phyloP scores from a whole-genome alignment of 2,797 vertebrate species.

The Ambastaia sidthimunki region DNA sequence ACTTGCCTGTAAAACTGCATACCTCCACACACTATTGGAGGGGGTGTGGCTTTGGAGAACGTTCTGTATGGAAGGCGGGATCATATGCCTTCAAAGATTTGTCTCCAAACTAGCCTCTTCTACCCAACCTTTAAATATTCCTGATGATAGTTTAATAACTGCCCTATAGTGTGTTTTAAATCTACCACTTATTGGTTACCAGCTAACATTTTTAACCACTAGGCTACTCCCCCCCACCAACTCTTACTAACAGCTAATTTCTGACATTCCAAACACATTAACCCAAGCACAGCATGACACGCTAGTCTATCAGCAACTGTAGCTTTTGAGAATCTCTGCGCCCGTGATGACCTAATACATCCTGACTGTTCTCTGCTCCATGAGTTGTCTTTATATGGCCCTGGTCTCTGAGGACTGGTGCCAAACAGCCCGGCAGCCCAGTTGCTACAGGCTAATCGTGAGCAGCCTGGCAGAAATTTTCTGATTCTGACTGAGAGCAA shows the following conservation, averaged over 20 bases:
- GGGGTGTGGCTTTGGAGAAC: too few relatives aligned
- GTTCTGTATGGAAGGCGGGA: too few relatives aligned
- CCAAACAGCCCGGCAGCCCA: slow-evolving; percentile 8
- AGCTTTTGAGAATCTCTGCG: slow-evolving; percentile 23
- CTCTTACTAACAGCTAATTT: slow-evolving; percentile 13
- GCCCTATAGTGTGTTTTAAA: not conserved
- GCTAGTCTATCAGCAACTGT: slow-evolving; percentile 19
- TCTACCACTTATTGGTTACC: not conserved
- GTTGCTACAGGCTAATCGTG: slow-evolving; percentile 4
- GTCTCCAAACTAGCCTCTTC: too few relatives aligned
- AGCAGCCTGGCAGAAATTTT: slow-evolving; percentile 16
- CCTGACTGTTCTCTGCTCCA: slow-evolving; percentile 6
- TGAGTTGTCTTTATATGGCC: slow-evolving; percentile 32
- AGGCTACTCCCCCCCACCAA: not conserved
- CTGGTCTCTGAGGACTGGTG: slow-evolving; percentile 7
- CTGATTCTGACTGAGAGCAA: slow-evolving; percentile 4
- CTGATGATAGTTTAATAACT: too few relatives aligned
- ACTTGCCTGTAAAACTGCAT: too few relatives aligned
- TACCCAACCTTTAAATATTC: too few relatives aligned
- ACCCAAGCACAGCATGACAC: not conserved
- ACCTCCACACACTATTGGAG: too few relatives aligned
- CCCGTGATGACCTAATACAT: slow-evolving; percentile 35
- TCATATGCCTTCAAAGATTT: too few relatives aligned
- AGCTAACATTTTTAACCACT: not conserved
- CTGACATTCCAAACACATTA: slow-evolving; percentile 44